Evolutionary conservation across 2,888 invertebrate genomes (phyloP), one percentile per base, ranked within the genome.

Genomic region (Phengaris arion): DNA sequence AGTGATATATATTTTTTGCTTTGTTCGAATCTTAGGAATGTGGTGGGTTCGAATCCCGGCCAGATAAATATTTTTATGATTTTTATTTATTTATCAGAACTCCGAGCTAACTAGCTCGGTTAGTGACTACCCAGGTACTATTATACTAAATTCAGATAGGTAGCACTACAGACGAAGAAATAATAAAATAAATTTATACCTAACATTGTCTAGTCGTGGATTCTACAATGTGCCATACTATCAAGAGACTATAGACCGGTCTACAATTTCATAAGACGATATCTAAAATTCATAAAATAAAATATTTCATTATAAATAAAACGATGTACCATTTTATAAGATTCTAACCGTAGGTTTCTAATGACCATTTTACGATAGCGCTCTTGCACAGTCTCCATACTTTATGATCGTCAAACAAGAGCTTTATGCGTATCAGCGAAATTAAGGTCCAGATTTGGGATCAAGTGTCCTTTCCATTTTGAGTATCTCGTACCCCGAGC

Each of bases 381-480:
- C 35, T 13, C 52, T 72, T 72, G 12, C 22, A 70, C 22, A 75
- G 68, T 69, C 57, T 13, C 51, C n/a, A 59, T 48, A 51, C 74
- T 76, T 76, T 74, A 77, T 70, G 54, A 54, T 76, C 57, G 35
- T 5, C 45, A 74, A 59, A 74, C 52, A 74, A 55, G 35, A 68
- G 35, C 76, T 77, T 74, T 57, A 48, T 68, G 59, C 74, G 78
- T 76, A 74, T 77, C 77, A 77, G 77, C 78, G 76, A 75, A 76
- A 77, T 77, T 75, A 78, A 77, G 75, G 74, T 77, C 74, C 72
- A 74, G 45, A 76, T 77, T 75, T 68, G 75, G 75, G 75, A 77
- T 64, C 74, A 77, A 78, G 77, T 77, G 79, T 77, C 80, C 82
- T 82, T 81, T 79, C 77, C 81, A 81, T 82, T 83, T 83, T 81